Base-by-base conservation (phyloP, 2,888 invertebrate species). In the Lathronympha strigana region DNA sequence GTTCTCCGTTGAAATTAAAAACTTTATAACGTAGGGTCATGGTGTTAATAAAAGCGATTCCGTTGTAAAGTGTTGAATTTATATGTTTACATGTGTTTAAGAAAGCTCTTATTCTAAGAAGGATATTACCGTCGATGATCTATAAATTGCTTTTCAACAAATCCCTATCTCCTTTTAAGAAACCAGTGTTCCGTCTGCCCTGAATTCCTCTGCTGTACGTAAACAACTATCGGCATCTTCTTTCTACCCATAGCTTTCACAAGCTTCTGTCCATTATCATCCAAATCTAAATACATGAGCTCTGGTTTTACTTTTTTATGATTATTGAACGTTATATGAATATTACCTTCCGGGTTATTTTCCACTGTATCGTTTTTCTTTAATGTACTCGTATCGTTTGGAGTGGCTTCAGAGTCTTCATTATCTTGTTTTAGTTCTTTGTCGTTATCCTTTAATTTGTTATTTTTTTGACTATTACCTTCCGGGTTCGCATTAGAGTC, bases 181-280 rank as follows among this genome's bases (percentile, higher is more conserved):
- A 57, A 63, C 63, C 49, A 40, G 31, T 63, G 50, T 15, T 58
- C 31, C n/a, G 31, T 43, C 33, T 58, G 57, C 2, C 63, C 63
- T 1, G 53, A 15, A 11, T 25, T 11, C 31, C 50, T 50, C n/a
- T 63, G n/a, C 6, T 57, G 47, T 6, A 63, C 43, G 19, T 63
- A 63, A 5, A 63, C 51, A 11, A 63, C 9, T 9, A n/a, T 15
- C 1, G 63, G 63, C 3, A 23, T 11, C 21, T n/a, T 17, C 40
- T 51, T 47, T 49, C 9, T 60, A 1, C 31, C 57, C 23, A 58
- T 13, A n/a, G 43, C 57, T 5, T 63, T 17, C 0, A 57, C 9
- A 13, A 63, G n/a, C 51, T 45, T 31, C 43, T 51, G 15, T 11
- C 57, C 63, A n/a, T 63, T 63, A 4, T 63, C 58, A 2, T 50